Base-by-base conservation (phyloP, 2,113 vertebrate species). In the Dunckerocampus dactyliophorus region DNA sequence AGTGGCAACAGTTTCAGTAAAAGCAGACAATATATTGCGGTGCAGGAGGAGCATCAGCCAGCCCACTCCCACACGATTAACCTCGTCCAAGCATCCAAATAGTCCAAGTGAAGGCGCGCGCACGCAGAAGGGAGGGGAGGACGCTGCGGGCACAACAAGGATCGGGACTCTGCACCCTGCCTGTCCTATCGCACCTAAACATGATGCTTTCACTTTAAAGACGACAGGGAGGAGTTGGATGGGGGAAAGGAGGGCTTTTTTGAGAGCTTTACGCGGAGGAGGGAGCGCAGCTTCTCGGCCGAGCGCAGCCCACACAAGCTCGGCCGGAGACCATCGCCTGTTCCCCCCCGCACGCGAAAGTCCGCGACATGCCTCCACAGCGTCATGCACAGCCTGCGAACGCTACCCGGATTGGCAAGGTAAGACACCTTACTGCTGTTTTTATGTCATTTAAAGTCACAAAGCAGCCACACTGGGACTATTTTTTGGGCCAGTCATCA, bases 31-130 rank as follows among this genome's bases (percentile, higher is more conserved):
- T 43, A 13, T 13, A 14, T 42, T 42, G 37, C 15, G 37, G 8
- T 56, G 54, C 54, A 42, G 54, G 34, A 42, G 37, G 53, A 42
- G 37, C 12, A 21, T 37, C 17, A n/a, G 53, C n/a, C 54, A 43
- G 37, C 37, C 34, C 54, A 21, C 54, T 42, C 37, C n/a, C 54
- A 56, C 54, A 42, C 12, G 52, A 31, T 34, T 54, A n/a, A 54
- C 54, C 37, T 42, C 54, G 12, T 42, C 54, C 54, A 15, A 34
- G 20, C 37, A 56, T 42, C 54, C 54, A 42, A 56, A 42, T 8
- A 20, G 34, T 15, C 10, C 39, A 31, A 42, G 37, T 21, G 20
- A 56, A 42, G 54, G 37, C 54, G 54, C 54, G 54, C 54, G 21
- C 37, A 43, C 39, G 39, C 39, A 13, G 2, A 13, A 14, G 13